Percentiles rank a stretch among this genome's conserved stretches.
These are phyloP conservation scores for Drosophila merina DNA, from an alignment of 2,888 invertebrate species.

Conservation along the genomic window DNA sequence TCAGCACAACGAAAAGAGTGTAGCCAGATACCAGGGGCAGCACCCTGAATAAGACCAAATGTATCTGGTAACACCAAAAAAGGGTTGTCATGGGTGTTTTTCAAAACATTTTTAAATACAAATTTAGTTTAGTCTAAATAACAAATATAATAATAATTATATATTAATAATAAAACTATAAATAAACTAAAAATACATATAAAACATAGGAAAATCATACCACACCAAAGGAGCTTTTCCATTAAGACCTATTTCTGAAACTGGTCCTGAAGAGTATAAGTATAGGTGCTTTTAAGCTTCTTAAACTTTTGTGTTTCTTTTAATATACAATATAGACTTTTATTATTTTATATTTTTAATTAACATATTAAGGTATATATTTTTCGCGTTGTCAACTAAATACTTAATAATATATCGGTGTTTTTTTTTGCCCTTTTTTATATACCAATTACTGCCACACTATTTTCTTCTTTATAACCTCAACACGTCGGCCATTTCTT, in stretches of 20 bases:
- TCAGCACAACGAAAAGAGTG: constrained; percentile 63
- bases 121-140: not conserved
- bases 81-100: not conserved
- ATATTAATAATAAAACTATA: not conserved
- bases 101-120: not conserved
- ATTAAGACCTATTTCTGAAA: not conserved
- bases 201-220: not conserved
- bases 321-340: not conserved
- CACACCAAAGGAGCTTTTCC: not conserved
- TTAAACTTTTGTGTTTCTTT: not conserved
- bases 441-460: not conserved
- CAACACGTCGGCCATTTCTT: constrained; percentile 68
- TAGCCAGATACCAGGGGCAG: not conserved
- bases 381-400: not conserved
- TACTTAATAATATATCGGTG: not conserved
- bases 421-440: not conserved
- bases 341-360: too few species aligned
- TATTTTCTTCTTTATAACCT: constrained; percentile 17
- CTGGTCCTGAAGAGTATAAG: not conserved
- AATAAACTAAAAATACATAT: not conserved
- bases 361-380: too few species aligned
- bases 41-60: not conserved
- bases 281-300: not conserved
- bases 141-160: not conserved
- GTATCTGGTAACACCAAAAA: not conserved